Evolutionary conservation across 2,888 invertebrate genomes (phyloP), one percentile per base, ranked within the genome.

Genomic region (Lasioglossum lativentre): DNA sequence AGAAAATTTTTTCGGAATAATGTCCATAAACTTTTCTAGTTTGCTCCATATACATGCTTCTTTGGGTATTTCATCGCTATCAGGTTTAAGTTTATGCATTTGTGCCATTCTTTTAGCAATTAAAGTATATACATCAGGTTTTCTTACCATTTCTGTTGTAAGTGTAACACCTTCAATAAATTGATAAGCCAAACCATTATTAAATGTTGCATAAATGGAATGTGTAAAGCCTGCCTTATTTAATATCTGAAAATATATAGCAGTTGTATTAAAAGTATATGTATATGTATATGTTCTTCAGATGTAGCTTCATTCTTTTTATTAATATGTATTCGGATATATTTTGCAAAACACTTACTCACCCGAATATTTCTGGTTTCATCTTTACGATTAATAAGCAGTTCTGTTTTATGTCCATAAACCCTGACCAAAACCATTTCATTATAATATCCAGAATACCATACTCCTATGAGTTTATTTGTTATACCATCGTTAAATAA

Each of bases 401-500:
- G 96, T 95, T 99, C 99, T 3, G 99, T 99, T 95, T 98, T 98
- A 92, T 97, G 97, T 45, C 99, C 99, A 96, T 99, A 99, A 86
- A 99, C 97, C 91, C 99, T 96, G 40, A 99, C 97, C 79, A 99
- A 96, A 2, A 99, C 96, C 93, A 98, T 97, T 92, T 98, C 97
- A 88, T 95, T 94, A n/a, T 95, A 95, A 83, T 96, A 95, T 59
- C 95, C 95, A 19, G 93, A 93, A 85, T 93, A 95, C 90, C 95
- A 95, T 52, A 95, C 92, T 74, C 98, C 98, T 80, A 99, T 96
- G 91, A 99, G 96, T 95, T 98, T 98, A 95, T 99, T 99, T 74
- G 99, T 98, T 87, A 98, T 98, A 71, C 99, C 99, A 96, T 99
- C 98, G 87, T 98, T 99, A 95, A 99, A 98, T 93, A 97, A 95